Conservation (phyloP, 2,888 invertebrate genomes). For the Mythimna vitellina region DNA sequence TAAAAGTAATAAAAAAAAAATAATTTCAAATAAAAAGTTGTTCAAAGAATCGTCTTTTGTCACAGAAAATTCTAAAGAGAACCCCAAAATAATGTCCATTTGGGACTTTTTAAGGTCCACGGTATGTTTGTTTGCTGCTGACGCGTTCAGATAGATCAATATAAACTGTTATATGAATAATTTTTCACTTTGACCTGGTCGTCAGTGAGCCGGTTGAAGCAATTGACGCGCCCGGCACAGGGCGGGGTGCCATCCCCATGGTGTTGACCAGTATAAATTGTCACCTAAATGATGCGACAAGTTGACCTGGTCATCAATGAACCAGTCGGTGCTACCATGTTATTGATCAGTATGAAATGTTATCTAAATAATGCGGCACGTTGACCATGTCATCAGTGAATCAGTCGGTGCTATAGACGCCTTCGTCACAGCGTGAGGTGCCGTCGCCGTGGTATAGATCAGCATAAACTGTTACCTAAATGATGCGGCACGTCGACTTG, state of each 20-base stretch:
- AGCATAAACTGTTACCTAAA: constrained; percentile 58
- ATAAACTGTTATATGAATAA: constrained; percentile 72
- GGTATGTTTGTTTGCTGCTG: constrained; percentile 89
- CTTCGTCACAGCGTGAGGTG: constrained; percentile 95
- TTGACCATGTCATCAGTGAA: constrained; percentile 95
- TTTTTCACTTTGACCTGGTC: too few relatives aligned
- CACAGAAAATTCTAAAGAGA: too few relatives aligned
- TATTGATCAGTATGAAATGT: too few relatives aligned
- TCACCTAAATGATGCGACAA: constrained; percentile 89
- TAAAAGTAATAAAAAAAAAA: too few relatives aligned
- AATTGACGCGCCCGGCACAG: constrained; percentile 81
- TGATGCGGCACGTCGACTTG: constrained; percentile 92
- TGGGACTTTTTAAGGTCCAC: too few relatives aligned
- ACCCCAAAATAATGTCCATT: too few relatives aligned
- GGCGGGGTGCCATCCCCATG: constrained; percentile 89
- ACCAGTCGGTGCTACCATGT: constrained; percentile 97
- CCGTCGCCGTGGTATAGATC: too few relatives aligned
- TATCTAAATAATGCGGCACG: too few relatives aligned
- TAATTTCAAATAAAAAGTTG: too few relatives aligned
- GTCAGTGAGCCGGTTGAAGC: constrained; percentile 27
- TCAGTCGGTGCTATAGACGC: constrained; percentile 97
- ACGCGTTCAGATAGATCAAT: constrained; percentile 88
- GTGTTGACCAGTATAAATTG: too few relatives aligned
- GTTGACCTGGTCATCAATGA: constrained; percentile 95
- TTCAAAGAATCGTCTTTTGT: too few relatives aligned